phyloP scores from a whole-genome alignment of 2,113 vertebrate species.

The Paracanthobrama guichenoti region DNA sequence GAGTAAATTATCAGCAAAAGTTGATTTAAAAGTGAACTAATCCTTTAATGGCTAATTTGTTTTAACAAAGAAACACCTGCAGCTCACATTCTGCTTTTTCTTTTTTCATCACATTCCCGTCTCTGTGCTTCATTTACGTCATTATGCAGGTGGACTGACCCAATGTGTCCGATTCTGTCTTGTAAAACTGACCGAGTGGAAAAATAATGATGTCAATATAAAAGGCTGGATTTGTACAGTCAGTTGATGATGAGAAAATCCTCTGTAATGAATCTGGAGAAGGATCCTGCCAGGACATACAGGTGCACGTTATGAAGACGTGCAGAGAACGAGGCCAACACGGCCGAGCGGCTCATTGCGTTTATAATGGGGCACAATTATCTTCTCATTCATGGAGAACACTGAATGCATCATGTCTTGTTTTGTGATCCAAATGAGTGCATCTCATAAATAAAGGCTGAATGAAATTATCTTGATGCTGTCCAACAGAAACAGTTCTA shows the following conservation, averaged over 20 bases:
- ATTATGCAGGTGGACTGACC: slow-evolving; percentile 66
- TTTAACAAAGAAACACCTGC: slow-evolving; percentile 64
- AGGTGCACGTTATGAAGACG: slow-evolving; percentile 38
- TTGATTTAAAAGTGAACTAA: no score
- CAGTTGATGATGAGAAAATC: slow-evolving; percentile 57
- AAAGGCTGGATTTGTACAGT: slow-evolving; percentile 50
- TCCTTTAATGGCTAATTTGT: slow-evolving; percentile 21
- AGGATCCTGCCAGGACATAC: slow-evolving; percentile 44
- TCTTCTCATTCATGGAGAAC: not conserved
- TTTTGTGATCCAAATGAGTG: not conserved
- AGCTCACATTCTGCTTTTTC: slow-evolving; percentile 53
- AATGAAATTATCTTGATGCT: not conserved
- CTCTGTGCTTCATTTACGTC: slow-evolving; percentile 21
- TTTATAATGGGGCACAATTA: not conserved
- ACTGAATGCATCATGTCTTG: not conserved
- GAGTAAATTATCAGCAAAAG: no score
- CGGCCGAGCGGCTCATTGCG: slow-evolving; percentile 1
- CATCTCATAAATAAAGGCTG: not conserved
- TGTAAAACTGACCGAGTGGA: slow-evolving; percentile 67
- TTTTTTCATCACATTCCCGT: not conserved
- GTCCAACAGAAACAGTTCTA: not conserved
- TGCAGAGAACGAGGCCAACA: not conserved
- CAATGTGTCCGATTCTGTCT: slow-evolving; percentile 58
- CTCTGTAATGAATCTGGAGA: slow-evolving; percentile 40
- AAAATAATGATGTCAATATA: slow-evolving; percentile 68